Base-by-base conservation (phyloP, 2,888 invertebrate species). In the Clanis bilineata region DNA sequence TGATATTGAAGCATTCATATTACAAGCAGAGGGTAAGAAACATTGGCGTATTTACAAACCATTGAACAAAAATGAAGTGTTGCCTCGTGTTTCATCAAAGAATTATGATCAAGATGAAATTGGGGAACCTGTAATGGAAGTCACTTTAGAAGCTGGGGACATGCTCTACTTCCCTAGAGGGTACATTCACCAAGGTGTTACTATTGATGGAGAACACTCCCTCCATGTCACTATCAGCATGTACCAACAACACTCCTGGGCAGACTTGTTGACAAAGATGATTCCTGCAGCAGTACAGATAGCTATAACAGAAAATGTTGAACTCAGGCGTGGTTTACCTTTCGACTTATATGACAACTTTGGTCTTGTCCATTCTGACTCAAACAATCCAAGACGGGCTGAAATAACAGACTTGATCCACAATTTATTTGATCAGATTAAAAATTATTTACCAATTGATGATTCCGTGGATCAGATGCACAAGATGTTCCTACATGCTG, bases 1-100 rank as follows among this genome's bases (percentile, higher is more conserved):
- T 88, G 99, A 99, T 78, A 99, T 99, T 67, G 99, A 99, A 88
- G 99, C 99, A 0, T 99, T 99, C 82, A 95, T 99, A 54, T 81
- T 99, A 55, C 99, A 99, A 92, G 90, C 98, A 1, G 99, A 99
- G 88, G 99, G 99, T 0, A 95, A 95, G 72, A 99, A 99, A 83
- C 95, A 95, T 66, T 99, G 99, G 99, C 95, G 95, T 70, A 88
- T 99, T 10, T 99, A 99, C 80, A 94, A 94, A 69, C 98, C 99
- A 12, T 90, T 93, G 79, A 93, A 72, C n/a, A 77, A 89, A 3
- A 91, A 93, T 41, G 96, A 97, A 80, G 85, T 93, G 1, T 88
- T 99, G 41, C 96, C 99, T 0, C 93, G 98, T 65, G 93, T 93
- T 70, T 98, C 98, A 0, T 98, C 98, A 36, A 91, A 92, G 68